Evolutionary conservation across 2,113 vertebrate genomes (phyloP), one percentile per base, ranked within the genome.

Genomic region (Calonectris borealis): DNA sequence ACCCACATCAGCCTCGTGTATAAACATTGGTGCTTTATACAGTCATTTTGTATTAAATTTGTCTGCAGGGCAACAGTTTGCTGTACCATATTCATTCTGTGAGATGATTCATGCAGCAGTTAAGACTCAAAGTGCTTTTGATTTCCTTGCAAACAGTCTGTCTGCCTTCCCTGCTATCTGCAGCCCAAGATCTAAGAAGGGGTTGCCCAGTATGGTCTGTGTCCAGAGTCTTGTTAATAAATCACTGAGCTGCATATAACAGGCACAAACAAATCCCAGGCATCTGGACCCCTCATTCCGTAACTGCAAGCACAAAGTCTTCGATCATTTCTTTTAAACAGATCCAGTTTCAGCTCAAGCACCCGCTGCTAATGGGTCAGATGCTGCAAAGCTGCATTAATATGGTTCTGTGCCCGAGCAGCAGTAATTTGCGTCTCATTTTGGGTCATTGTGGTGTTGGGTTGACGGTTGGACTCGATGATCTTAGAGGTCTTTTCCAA

Each of bases 51-150:
- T 96, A 92, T 85, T 60, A 95, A 93, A 85, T 95, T 88, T 90
- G 87, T 96, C 96, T 97, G 92, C 90, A 90, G 84, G 95, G 82
- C 89, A 97, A 24, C 84, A 73, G 66, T 86, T 94, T 94, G 70
- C 89, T 88, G 60, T 44, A 64, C 46, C 29, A 5, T 70, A 64
- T 87, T 96, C 62, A 75, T 95, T 95, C 91, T 66, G 87, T 87
- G 64, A 94, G 95, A 91, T 96, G 94, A 97, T 75, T 97, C 91
- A 95, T 85, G 75, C 78, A 77, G 81, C 93, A 96, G 90, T 96
- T 97, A 96, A 79, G 84, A 88, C 64, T 90, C 82, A 86, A 93
- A 95, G 90, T 81, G 76, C 68, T 93, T 96, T 88, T 83, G 86
- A 86, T 96, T 91, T 82, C 75, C 87, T 87, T 90, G 91, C 87